Evolutionary conservation across 53 echinoderm and acorn worm genomes (phyloP), one percentile per base, ranked within the genome.

Genomic region (Henricia sp.): DNA sequence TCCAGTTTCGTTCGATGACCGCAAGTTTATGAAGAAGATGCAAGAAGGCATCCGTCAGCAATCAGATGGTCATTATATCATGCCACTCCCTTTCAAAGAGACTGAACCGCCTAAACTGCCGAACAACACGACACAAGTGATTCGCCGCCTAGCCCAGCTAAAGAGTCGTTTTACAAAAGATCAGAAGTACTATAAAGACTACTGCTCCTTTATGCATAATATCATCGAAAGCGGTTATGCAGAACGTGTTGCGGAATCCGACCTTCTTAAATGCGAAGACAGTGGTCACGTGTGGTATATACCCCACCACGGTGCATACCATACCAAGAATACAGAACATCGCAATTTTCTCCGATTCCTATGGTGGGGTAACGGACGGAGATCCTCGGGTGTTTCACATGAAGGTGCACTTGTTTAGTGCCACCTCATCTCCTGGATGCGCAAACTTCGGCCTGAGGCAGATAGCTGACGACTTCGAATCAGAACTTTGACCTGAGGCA

Each of bases 331-430:
- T 51, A 39, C 20, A 27, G 87, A 69, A 39, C 55, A 93, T 69
- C 38, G 88, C 17, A 53, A 93, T 26, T 82, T 82, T 36, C 75
- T 88, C 0, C 46, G 93, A n/a, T 93, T 87, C 64, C 80, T 93
- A 12, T 93, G 91, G 93, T 93, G 90, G 90, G 44, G 80, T 19
- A 74, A 85, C 41, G 88, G 85, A 52, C 11, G 13, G 59, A 44
- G 36, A 53, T 16, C 85, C 88, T 0, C 14, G 23, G 30, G 83
- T 73, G 13, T 80, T 53, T 27, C 75, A 89, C 23, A 92, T 92
- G 89, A 92, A 41, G 12, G 89, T 92, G 0, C 92, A 92, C 50
- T 27, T 92, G 0, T 92, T 92, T 36, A 88, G 91, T 2, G 91
- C 91, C 2, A 38, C 50, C 0, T 91, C 92, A 3, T 91, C 92